phyloP scores from a whole-genome alignment of 2,113 vertebrate species.

The Mystacornis crossleyi region DNA sequence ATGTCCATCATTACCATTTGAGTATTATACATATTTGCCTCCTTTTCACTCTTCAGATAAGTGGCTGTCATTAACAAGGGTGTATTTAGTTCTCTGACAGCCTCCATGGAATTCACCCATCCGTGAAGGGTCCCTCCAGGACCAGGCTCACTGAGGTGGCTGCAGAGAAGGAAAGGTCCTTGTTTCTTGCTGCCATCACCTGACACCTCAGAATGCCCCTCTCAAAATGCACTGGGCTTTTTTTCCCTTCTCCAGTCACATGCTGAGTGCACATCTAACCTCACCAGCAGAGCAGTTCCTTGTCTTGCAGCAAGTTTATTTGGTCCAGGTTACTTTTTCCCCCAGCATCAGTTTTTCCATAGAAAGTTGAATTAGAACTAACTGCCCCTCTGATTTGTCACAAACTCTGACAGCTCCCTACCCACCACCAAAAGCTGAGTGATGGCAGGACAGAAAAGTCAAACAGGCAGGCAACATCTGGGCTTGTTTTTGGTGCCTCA shows the following conservation, averaged over 20 bases:
- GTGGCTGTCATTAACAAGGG: background rate
- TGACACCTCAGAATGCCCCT: background rate
- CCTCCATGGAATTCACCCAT: accelerated
- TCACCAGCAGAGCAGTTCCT: background rate
- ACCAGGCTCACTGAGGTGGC: accelerated
- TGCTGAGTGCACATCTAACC: background rate
- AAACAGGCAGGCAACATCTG: background rate
- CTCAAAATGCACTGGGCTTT: background rate
- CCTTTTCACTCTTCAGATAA: background rate
- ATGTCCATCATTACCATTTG: accelerated
- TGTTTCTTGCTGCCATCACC: background rate
- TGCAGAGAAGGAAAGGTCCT: background rate
- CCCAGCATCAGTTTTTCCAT: background rate
- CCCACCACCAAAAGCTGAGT: background rate
- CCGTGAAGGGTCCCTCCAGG: background rate
- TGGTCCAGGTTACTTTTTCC: background rate
- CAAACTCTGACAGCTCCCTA: background rate
- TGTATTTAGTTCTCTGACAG: background rate
- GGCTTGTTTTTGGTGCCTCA: background rate
- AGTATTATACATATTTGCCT: background rate
- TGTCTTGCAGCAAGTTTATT: background rate
- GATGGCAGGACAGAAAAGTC: background rate
- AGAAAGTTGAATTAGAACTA: background rate
- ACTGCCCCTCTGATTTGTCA: background rate
- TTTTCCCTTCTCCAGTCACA: background rate